Conservation (phyloP, 2,797 vertebrate species). For the Smutsia temminckii region DNA sequence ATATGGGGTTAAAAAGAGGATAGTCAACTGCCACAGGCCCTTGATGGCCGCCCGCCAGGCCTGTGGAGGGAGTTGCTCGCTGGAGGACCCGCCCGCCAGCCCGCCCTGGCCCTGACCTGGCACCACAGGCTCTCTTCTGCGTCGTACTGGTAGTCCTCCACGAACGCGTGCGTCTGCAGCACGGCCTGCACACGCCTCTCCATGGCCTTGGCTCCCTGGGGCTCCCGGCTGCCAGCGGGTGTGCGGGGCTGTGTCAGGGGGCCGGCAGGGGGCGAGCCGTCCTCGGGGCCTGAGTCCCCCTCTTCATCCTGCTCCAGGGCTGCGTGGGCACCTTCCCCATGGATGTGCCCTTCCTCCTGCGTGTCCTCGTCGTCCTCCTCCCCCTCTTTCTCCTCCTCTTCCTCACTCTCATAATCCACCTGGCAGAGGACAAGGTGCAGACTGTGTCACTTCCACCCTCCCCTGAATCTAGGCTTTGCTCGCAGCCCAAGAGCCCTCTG, state of each 20-base stretch:
- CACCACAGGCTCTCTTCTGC: conserved; percentile 90
- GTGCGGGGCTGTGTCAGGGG: conserved; percentile 32
- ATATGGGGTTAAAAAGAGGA: not conserved
- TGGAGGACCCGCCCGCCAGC: no score
- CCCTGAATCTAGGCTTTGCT: no score
- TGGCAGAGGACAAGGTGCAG: conserved; percentile 65
- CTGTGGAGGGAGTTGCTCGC: no score
- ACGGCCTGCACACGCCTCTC: conserved; percentile 87
- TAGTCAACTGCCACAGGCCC: not conserved
- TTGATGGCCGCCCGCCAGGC: accelerated
- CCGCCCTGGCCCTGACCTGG: conserved; percentile 86
- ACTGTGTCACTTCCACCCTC: not conserved
- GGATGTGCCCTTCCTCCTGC: conserved; percentile 75
- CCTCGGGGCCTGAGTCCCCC: conserved; percentile 30
- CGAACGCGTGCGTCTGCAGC: conserved; percentile 81
- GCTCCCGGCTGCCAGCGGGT: not conserved
- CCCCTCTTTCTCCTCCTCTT: conserved; percentile 82
- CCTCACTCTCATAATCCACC: conserved; percentile 97
- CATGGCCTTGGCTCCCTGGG: conserved; percentile 19
- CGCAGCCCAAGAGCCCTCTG: not conserved
- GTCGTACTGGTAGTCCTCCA: conserved; percentile 92
- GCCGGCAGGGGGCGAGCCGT: conserved; percentile 11
- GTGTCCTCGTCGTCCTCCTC: conserved; percentile 61
- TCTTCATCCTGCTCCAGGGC: conserved; percentile 43
- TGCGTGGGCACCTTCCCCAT: not conserved